Base-by-base conservation (phyloP, 2,113 vertebrate species). In the Brevimyrus niger region DNA sequence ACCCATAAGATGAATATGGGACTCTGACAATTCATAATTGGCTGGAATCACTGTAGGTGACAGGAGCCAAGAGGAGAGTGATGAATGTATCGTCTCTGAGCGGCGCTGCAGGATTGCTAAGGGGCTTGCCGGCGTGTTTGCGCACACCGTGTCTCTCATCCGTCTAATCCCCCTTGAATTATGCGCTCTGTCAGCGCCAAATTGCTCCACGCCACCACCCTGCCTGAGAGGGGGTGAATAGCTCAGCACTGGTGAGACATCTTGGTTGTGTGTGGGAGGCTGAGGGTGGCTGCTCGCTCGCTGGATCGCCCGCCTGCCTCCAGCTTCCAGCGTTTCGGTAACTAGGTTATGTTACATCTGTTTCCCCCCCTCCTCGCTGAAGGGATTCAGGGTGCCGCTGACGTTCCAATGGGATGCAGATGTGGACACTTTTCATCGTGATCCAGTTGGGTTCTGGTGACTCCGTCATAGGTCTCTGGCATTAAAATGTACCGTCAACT, bases 121-220 rank as follows among this genome's bases (percentile, higher is more conserved):
- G 10, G 85, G 46, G 76, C 82, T 42, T 15, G 27, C 55, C 3
- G 21, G 17, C 17, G 23, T 80, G 23, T n/a, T 38, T 17, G 44
- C 44, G 3, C 21, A 53, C 19, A n/a, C 50, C 17, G 58, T 51
- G 55, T 83, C 69, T 53, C 87, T 88, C 90, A 88, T 90, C 87
- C 87, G 7, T 90, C 90, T 90, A 69, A 88, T 90, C 90, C 82
- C 19, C 44, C 61, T 84, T 90, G 90, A 90, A 61, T 90, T 88
- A 90, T 88, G 55, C 42, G 80, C 51, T 69, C 87, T 86, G 80
- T 90, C 90, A 88, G 53, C 76, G 82, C 55, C 6, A 76, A 90
- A 86, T 90, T 87, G 46, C 35, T 88, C 80, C 47, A 47, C 58
- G 38, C 85, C 47, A 10, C 73, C 69, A 21, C 19, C 23, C 15